Base-by-base conservation (phyloP, 2,113 vertebrate genomes). In the Lasiurus cinereus region DNA sequence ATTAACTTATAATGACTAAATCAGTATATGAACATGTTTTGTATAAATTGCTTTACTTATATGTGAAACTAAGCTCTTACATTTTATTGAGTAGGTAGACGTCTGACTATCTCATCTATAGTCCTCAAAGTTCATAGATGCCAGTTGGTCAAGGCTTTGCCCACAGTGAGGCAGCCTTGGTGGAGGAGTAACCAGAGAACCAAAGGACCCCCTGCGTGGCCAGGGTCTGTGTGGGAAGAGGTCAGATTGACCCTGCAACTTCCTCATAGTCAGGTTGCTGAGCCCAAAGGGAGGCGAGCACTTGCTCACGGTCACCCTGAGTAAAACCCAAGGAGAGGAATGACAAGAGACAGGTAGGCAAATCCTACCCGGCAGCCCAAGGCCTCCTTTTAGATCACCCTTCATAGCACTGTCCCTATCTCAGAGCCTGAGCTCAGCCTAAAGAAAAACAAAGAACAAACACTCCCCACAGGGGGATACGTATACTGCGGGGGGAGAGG, bases 91-190 rank as follows among this genome's bases (percentile, higher is more conserved):
- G 69, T 48, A 79, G 54, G 10, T 62, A 70, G 69, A 66, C 18
- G 14, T 86, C 50, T 80, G 70, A 77, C 78, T 59, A 43, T 31
- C 13, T 85, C 12, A n/a, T 67, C 46, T 74, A 7, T 87, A 50
- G 79, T 90, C 39, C 67, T 64, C 21, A 31, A 72, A 72, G 15
- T 62, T 76, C 59, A 52, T 33, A 43, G 3, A 3, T 22, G 39
- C 62, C 84, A 72, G 22, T 88, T 95, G 54, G n/a, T 82, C 29
- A 50, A 69, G 77, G 67, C 52, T 85, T 86, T 91, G 31, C 29
- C 5, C 73, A 46, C 33, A 56, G 33, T 33, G 76, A 90, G 31
- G 80, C 19, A 88, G 62, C 5, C 13, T 59, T n/a, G 43, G 18
- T 13, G 14, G 33, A 90, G 43, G 76, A 90, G 29, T 80, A 56